phyloP scores from a whole-genome alignment of 2,888 invertebrate species.

The Xestia rhomboidea region DNA sequence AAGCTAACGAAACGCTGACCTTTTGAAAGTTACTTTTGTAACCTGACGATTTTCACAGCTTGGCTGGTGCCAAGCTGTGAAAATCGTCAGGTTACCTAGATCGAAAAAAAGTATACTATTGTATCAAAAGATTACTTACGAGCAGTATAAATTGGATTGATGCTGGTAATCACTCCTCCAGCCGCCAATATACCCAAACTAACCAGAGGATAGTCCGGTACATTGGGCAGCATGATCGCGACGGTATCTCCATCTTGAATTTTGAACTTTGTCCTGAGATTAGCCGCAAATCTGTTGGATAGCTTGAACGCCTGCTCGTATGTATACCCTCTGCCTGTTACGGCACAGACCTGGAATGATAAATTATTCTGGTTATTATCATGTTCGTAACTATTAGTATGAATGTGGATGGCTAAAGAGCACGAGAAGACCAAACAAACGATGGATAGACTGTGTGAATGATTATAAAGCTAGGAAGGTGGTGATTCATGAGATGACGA shows the following conservation, averaged over 20 bases:
- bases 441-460: background rate
- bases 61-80: background rate
- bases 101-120: background rate
- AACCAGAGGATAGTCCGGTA: conserved; percentile 93
- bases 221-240: conserved; percentile 93
- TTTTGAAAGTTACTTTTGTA: background rate
- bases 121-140: conserved; percentile 78
- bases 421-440: background rate
- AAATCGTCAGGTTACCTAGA: background rate
- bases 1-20: background rate
- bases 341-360: conserved; percentile 92
- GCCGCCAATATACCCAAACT: conserved; percentile 93
- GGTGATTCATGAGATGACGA: background rate
- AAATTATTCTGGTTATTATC: background rate
- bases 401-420: background rate
- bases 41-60: too few species aligned
- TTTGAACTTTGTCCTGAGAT: conserved; percentile 92
- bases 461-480: background rate
- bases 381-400: background rate
- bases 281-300: conserved; percentile 92
- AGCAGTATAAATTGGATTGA: conserved; percentile 94
- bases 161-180: conserved; percentile 92
- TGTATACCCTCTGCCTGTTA: conserved; percentile 93
- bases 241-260: conserved; percentile 92
- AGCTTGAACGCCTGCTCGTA: conserved; percentile 92